Base-by-base conservation (phyloP, 2,113 vertebrate species). In the Microcebus tavaratra region DNA sequence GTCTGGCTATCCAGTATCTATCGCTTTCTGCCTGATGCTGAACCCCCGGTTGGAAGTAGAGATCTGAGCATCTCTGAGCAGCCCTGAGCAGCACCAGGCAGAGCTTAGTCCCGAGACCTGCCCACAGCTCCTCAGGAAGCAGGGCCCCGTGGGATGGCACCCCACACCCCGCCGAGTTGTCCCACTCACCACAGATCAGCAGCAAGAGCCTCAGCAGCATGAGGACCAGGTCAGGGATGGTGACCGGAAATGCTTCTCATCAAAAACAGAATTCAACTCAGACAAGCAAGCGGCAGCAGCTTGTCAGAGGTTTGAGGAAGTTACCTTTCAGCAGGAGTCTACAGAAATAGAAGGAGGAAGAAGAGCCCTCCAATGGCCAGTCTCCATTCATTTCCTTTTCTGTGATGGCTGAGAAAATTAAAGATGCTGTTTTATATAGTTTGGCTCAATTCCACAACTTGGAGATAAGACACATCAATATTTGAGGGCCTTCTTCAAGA, bases 171-270 rank as follows among this genome's bases (percentile, higher is more conserved):
- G 3, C 20, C 8, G 25, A 13, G 63, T 21, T 13, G 4, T 18
- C 14, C 63, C 25, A 97, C 97, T 98, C 84, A 98, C 97, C 97
- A 20, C 85, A 97, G 81, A 96, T 34, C 50, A 96, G 3, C 39
- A 97, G 92, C 97, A 97, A 29, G 48, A 97, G 50, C 45, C 59
- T 67, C 29, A 59, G 90, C 39, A 90, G 81, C 97, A 98, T 98
- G 92, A 79, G 82, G 97, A n/a, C 61, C 8, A 48, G 82, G 39
- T 20, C 8, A 0, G 50, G 59, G 39, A 21, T 57, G 67, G 72
- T 10, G 31, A 39, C 14, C 5, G 29, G 21, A 94, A 95, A 17
- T 31, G 34, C 6, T 20, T 68, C 36, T 83, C 9, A 11, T 42
- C 14, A 2, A 61, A 88, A 36, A 21, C 48, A 63, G 6, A 57